Percentiles rank a stretch among this genome's conserved stretches.
These are phyloP conservation scores for Netelia melanura DNA, from an alignment of 2,888 invertebrate species.

Conservation along the genomic window DNA sequence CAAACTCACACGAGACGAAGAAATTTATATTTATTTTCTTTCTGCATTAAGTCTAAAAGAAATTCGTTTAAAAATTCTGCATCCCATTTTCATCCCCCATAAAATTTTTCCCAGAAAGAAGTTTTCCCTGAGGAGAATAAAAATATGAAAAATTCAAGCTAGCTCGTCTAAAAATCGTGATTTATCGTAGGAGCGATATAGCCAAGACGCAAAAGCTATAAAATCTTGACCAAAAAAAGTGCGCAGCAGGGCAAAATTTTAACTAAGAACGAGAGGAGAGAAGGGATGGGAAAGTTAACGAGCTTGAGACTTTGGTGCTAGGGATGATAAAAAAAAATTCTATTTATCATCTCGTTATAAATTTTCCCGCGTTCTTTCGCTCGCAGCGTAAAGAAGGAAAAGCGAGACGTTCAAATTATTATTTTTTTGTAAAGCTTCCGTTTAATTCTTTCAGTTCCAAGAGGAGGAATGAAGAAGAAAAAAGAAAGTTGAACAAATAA, in stretches of 20 bases:
- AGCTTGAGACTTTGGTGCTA: background rate
- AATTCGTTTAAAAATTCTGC: too few relatives aligned
- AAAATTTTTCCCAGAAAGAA: too few relatives aligned
- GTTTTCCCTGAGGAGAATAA: too few relatives aligned
- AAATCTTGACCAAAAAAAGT: too few relatives aligned
- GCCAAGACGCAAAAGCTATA: background rate
- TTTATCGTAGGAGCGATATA: background rate
- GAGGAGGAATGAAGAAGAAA: too few relatives aligned
- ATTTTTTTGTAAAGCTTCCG: background rate
- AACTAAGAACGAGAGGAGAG: background rate
- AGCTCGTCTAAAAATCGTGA: background rate
- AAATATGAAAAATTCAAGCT: too few relatives aligned
- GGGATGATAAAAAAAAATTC: slow-evolving; percentile 21
- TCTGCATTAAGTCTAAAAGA: too few relatives aligned
- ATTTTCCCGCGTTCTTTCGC: background rate
- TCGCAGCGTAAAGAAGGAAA: background rate
- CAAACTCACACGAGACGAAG: too few relatives aligned
- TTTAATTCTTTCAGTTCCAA: background rate
- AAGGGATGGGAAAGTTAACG: background rate
- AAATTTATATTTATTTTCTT: too few relatives aligned
- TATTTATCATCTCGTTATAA: slow-evolving; percentile 48
- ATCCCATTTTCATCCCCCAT: too few relatives aligned
- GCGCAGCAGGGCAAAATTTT: background rate
- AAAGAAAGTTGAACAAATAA: background rate
- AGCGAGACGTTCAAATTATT: background rate